These are phyloP conservation scores for Idaea straminata DNA, from an alignment of 2,888 invertebrate genomes.

Conservation along the genomic window DNA sequence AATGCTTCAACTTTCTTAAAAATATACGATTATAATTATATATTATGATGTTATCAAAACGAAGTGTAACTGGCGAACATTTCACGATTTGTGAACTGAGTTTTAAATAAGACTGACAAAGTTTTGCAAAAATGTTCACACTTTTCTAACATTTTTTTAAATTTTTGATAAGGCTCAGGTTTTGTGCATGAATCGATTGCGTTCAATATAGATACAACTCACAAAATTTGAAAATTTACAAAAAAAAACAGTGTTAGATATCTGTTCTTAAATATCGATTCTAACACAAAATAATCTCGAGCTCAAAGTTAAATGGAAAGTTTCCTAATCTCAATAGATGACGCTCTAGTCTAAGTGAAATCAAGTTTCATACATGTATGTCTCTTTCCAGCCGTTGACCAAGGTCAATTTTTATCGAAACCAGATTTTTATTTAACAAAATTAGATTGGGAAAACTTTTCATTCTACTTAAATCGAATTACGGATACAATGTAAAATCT, in stretches of 20 bases:
- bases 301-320: neutral
- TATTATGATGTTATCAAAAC: constrained; percentile 8
- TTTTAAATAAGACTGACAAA: constrained; percentile 70
- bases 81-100: constrained; percentile 47
- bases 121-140: constrained; percentile 64
- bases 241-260: neutral
- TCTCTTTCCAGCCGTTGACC: no score
- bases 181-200: neutral
- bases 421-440: neutral
- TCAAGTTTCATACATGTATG: no score
- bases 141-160: constrained; percentile 65
- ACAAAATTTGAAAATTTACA: no score
- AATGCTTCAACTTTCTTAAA: constrained; percentile 15
- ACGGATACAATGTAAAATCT: constrained; percentile 45
- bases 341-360: no score
- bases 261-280: neutral
- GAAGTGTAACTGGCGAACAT: constrained; percentile 17
- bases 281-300: neutral
- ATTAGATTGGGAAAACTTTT: neutral
- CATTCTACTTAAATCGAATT: constrained; percentile 12
- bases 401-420: no score
- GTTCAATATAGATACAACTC: neutral
- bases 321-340: neutral
- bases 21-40: constrained; percentile 8
- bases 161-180: constrained; percentile 42